A percentile compares a stretch with the other conserved stretches of the same genome.
phyloP scores from a whole-genome alignment of 2,888 invertebrate genomes.

The Ormyrus nitidulus region DNA sequence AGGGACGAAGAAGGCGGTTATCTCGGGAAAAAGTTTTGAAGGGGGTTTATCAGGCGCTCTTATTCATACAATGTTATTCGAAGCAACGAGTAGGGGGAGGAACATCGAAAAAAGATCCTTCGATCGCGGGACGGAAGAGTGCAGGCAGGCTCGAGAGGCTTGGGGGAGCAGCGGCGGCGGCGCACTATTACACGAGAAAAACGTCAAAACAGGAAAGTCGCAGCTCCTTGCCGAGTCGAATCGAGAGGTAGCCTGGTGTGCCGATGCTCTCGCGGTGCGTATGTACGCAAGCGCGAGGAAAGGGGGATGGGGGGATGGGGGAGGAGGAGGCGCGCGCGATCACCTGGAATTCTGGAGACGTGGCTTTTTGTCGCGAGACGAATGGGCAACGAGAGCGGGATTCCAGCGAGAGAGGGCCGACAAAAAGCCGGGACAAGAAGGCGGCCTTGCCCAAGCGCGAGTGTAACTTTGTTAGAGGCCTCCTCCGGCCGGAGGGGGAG shows the following conservation, averaged over 20 bases:
- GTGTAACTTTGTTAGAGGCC: constrained; percentile 44
- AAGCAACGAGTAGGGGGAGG: too few relatives aligned
- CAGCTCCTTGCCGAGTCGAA: not conserved
- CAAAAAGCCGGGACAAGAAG: constrained; percentile 37
- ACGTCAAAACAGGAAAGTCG: constrained; percentile 38
- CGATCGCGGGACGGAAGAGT: too few relatives aligned
- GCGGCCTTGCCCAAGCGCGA: constrained; percentile 28
- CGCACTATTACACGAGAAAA: constrained; percentile 51
- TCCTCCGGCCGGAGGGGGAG: constrained; percentile 41
- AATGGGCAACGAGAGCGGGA: constrained; percentile 32
- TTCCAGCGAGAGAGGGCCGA: constrained; percentile 5
- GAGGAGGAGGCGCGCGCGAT: not conserved
- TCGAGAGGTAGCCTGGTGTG: not conserved
- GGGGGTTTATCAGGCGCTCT: too few relatives aligned
- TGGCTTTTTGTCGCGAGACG: constrained; percentile 42
- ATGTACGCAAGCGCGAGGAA: not conserved
- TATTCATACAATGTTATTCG: too few relatives aligned
- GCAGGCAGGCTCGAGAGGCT: too few relatives aligned
- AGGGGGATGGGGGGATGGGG: not conserved
- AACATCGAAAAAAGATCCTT: too few relatives aligned
- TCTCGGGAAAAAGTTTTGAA: too few relatives aligned
- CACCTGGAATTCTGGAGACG: constrained; percentile 46
- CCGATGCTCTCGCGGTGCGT: not conserved
- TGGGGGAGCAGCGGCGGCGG: not conserved
- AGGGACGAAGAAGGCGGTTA: too few relatives aligned